A percentile compares a stretch with the other conserved stretches of the same genome.
Evolutionary conservation across 2,888 invertebrate species (phyloP).

Genomic region (Chydorus sphaericus): DNA sequence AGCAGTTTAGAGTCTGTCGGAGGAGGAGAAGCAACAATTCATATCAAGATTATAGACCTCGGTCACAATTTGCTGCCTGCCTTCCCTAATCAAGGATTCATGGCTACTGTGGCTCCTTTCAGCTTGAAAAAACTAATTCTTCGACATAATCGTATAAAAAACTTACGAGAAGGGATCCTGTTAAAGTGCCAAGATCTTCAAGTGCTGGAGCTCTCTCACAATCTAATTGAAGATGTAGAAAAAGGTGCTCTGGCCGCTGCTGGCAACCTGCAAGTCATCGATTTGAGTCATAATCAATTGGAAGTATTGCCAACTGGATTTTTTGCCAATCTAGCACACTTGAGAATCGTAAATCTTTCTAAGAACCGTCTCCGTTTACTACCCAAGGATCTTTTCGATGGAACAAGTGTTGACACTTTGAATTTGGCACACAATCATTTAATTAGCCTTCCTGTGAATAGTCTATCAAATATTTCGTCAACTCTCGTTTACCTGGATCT

Average conservation of each 20-base stretch:
- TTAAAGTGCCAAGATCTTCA: slow-evolving; percentile 44
- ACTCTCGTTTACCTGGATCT: slow-evolving; percentile 63
- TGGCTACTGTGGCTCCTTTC: slow-evolving; percentile 46
- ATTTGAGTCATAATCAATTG: slow-evolving; percentile 59
- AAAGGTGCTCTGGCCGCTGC: slow-evolving; percentile 62
- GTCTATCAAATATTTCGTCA: slow-evolving; percentile 61
- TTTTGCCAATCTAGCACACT: slow-evolving; percentile 56
- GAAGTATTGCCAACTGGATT: slow-evolving; percentile 62
- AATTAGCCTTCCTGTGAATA: slow-evolving; percentile 43
- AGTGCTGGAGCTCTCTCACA: slow-evolving; percentile 54
- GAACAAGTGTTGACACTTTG: slow-evolving; percentile 23
- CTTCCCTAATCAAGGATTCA: slow-evolving; percentile 37
- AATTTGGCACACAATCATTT: slow-evolving; percentile 24
- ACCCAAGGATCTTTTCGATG: slow-evolving; percentile 24
- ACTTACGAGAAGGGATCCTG: slow-evolving; percentile 57
- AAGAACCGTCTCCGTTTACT: slow-evolving; percentile 22
- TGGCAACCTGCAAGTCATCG: slow-evolving; percentile 56
- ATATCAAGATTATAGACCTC: slow-evolving; percentile 52
- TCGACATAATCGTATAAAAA: slow-evolving; percentile 54
- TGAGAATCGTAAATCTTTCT: slow-evolving; percentile 46
- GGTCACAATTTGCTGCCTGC: slow-evolving; percentile 49
- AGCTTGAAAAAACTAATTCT: slow-evolving; percentile 52
- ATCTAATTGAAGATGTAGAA: slow-evolving; percentile 53
- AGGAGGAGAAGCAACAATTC: slow-evolving; percentile 20
- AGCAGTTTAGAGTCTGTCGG: slow-evolving; percentile 33